A percentile compares a stretch with the other conserved stretches of the same genome.
phyloP scores from a whole-genome alignment of 2,113 vertebrate species.

The Crocuta crocuta region DNA sequence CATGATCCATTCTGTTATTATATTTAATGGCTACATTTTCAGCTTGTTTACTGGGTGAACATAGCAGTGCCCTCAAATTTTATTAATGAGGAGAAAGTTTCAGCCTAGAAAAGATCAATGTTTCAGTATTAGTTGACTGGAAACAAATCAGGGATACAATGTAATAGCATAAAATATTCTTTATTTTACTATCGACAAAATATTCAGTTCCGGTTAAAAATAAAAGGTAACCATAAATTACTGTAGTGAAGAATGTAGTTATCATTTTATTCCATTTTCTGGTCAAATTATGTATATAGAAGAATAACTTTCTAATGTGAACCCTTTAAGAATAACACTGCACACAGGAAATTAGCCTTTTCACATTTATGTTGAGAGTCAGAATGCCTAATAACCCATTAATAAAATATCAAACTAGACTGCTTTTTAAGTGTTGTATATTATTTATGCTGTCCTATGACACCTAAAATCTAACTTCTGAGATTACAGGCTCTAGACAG shows the following conservation, averaged over 20 bases:
- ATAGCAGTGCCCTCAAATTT: not conserved
- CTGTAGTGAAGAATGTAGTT: not conserved
- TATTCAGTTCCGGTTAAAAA: not conserved
- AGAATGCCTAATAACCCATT: not conserved
- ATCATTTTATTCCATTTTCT: not conserved
- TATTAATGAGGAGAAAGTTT: not conserved
- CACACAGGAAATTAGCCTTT: not conserved
- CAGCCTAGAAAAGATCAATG: not conserved
- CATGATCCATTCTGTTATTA: not conserved
- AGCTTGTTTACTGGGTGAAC: not conserved
- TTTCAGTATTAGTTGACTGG: not conserved
- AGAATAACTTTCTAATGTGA: not conserved
- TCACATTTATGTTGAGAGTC: not conserved
- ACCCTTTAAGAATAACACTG: not conserved
- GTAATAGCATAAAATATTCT: not conserved
- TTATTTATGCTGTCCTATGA: not conserved
- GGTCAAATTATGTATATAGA: not conserved
- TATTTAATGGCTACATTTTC: not conserved
- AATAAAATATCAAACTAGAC: not conserved
- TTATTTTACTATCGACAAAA: not conserved
- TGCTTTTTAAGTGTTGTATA: not conserved
- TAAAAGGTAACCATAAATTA: not conserved
- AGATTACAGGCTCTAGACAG: not conserved
- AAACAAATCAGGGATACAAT: not conserved
- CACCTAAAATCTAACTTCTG: not conserved